Evolutionary conservation across 2,113 vertebrate species (phyloP), one percentile per base, ranked within the genome.

Genomic region (Motacilla alba): DNA sequence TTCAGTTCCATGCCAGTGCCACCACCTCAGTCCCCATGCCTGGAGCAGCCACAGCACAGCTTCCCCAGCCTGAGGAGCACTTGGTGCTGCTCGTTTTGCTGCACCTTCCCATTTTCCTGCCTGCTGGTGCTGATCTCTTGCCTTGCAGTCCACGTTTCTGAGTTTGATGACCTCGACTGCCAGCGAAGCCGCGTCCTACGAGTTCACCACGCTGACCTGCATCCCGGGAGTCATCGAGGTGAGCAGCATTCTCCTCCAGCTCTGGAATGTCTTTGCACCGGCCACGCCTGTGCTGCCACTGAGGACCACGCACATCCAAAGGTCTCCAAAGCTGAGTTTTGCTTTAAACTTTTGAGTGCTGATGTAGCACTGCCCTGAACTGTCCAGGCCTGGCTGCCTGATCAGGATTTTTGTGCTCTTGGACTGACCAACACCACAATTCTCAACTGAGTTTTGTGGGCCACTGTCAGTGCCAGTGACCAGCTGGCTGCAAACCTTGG

Each of bases 181-280:
- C 97, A 99, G 99, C 2, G 99, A 99, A 97, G 99, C 99, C 0
- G 99, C 99, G 0, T 99, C 99, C 2, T 99, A 99, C 2, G 99
- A 99, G 95, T 99, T 99, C 96, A 99, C 99, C 7, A 99, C 99
- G 8, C 97, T 99, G 96, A 99, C 99, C 0, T 99, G 99, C 76
- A 99, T 99, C 96, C 99, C 99, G 0, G 99, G 99, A n/a, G 99
- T 99, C 94, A 99, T 99, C 79, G 98, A 99, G 96, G 99, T 99
- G 66, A 96, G 96, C 53, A 3, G 56, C 47, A 13, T 27, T 47
- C 37, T 35, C 23, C 33, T 43, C 22, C 47, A 66, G 24, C 11
- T 7, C 0, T 22, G 20, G 11, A 2, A 11, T 8, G 21, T 49
- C 52, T 60, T n/a, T 27, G 4, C 39, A 10, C 2, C 46, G 15